These are phyloP conservation scores for Poecilobothrus nobilitatus DNA, from an alignment of 2,888 invertebrate genomes.

Conservation along the genomic window DNA sequence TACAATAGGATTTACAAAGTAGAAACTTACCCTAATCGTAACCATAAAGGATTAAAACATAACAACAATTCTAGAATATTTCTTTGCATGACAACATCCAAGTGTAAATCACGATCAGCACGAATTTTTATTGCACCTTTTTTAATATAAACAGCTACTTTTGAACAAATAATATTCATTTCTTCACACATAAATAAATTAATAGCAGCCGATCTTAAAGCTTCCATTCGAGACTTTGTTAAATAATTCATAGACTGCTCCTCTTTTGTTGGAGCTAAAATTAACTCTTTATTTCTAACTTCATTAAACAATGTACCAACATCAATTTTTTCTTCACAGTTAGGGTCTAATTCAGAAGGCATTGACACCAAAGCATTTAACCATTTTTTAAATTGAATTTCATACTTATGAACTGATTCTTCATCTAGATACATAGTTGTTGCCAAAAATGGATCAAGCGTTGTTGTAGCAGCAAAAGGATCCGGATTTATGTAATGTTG, in stretches of 20 bases:
- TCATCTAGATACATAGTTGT: constrained; percentile 60
- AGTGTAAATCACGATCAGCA: constrained; percentile 68
- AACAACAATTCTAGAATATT: constrained; percentile 65
- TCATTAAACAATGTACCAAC: constrained; percentile 68
- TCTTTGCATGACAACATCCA: constrained; percentile 74
- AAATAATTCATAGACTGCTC: constrained; percentile 59
- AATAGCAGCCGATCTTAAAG: constrained; percentile 58
- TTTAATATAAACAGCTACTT: constrained; percentile 63
- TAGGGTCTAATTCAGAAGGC: constrained; percentile 59
- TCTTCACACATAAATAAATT: constrained; percentile 54
- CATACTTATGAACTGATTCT: constrained; percentile 59
- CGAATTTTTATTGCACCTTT: constrained; percentile 65
- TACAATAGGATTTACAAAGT: background rate
- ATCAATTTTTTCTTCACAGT: constrained; percentile 55
- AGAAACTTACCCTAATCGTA: constrained; percentile 57
- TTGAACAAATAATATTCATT: constrained; percentile 56
- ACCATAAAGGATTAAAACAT: constrained; percentile 84
- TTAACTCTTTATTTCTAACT: constrained; percentile 57
- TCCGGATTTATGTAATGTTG: constrained; percentile 45
- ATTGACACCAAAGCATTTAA: constrained; percentile 68
- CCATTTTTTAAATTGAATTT: constrained; percentile 67
- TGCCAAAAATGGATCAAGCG: constrained; percentile 59
- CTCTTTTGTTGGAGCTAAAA: constrained; percentile 62
- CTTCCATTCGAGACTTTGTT: constrained; percentile 56
- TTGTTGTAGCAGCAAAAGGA: constrained; percentile 48